Conservation (phyloP, 2,888 invertebrate genomes). For the Pteria penguin region DNA sequence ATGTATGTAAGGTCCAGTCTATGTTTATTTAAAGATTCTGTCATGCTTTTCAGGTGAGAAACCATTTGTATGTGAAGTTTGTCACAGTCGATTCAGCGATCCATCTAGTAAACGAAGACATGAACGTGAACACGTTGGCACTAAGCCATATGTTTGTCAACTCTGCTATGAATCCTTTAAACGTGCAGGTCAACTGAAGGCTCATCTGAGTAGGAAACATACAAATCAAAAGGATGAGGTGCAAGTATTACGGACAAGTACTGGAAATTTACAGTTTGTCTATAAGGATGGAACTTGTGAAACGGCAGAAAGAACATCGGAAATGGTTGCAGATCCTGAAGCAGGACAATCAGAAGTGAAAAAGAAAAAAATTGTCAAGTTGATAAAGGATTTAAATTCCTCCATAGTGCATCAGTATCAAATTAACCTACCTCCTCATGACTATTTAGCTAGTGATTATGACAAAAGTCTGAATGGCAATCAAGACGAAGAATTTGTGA, state of each 20-base stretch:
- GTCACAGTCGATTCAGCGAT: constrained; percentile 74
- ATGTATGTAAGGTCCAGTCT: too few species aligned
- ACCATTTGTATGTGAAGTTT: constrained; percentile 74
- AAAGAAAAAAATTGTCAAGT: constrained; percentile 61
- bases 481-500: constrained; percentile 22
- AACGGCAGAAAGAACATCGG: constrained; percentile 32
- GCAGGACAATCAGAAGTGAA: constrained; percentile 28
- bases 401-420: constrained; percentile 43
- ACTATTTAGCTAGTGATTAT: constrained; percentile 17
- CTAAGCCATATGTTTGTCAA: constrained; percentile 71
- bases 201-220: constrained; percentile 66
- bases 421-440: constrained; percentile 31
- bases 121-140: constrained; percentile 72
- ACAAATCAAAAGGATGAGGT: constrained; percentile 45
- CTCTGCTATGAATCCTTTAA: constrained; percentile 74
- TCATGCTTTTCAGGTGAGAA: constrained; percentile 75
- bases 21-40: too few species aligned
- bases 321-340: constrained; percentile 29
- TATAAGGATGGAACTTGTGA: constrained; percentile 39
- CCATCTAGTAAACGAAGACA: constrained; percentile 76
- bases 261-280: constrained; percentile 40
- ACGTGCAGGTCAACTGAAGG: constrained; percentile 69
- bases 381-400: constrained; percentile 62
- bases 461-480: constrained; percentile 20
- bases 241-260: constrained; percentile 30